Evolutionary conservation across 2,113 vertebrate species (phyloP), one percentile per base, ranked within the genome.

Genomic region (Saguinus midas): DNA sequence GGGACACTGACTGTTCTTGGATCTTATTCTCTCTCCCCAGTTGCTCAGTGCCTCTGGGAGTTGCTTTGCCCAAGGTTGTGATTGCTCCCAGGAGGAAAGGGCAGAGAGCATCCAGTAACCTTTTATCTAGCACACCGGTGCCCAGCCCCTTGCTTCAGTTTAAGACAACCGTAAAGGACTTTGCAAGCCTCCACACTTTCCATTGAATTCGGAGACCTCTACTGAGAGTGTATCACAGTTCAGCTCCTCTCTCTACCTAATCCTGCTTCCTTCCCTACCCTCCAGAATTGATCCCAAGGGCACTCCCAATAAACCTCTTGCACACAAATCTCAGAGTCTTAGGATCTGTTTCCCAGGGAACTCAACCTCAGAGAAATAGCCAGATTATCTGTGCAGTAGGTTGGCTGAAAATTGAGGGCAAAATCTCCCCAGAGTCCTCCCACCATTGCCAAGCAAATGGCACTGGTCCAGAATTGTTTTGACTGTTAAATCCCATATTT

Each of bases 271-370:
- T 90, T 66, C 52, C 16, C 29, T 23, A 73, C 66, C 45, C n/a
- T 27, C 21, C 37, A 37, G 25, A 17, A 3, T 3, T 29, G 61
- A 80, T 90, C 89, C 27, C 40, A 5, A 37, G 45, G 78, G 14
- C 32, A 55, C 3, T 52, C n/a, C 5, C 21, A 25, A 10, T 70
- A 68, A 70, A 72, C 40, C 20, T 66, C 37, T 87, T 37, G 10
- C 64, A 61, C 40, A 76, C 5, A 64, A 1, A 91, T 72, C 75
- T 82, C 43, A 55, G 75, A 37, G 23, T 66, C 66, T 92, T 61
- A 92, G 66, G 87, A 17, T 43, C 40, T 72, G 8, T 92, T 92
- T 94, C 95, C 91, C 40, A 43, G 52, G 93, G 83, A 94, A 70
- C 40, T 32, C 73, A 86, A 40, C 35, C 78, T 94, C 40, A 76